These are phyloP conservation scores for Patagioenas fasciata DNA, from an alignment of 2,113 vertebrate species.

Conservation along the genomic window DNA sequence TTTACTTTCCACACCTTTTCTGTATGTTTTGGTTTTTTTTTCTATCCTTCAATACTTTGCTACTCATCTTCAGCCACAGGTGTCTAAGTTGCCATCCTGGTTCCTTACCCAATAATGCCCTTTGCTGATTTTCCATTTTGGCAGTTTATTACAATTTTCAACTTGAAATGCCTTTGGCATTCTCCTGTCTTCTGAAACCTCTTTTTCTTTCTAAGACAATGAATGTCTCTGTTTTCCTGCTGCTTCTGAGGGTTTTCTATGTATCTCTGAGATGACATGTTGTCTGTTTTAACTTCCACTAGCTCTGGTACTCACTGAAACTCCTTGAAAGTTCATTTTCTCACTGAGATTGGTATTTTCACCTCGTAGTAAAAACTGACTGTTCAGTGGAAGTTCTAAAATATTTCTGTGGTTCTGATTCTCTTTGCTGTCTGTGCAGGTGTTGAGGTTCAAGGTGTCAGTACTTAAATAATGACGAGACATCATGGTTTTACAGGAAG, in stretches of 20 bases:
- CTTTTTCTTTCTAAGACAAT: neutral
- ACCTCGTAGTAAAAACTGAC: neutral
- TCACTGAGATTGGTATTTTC: neutral
- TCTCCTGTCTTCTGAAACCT: neutral
- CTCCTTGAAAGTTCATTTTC: neutral
- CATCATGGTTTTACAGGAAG: neutral
- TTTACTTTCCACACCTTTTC: neutral
- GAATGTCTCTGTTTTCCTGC: neutral
- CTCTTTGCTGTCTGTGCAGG: neutral
- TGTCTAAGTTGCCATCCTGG: neutral
- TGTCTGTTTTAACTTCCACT: neutral
- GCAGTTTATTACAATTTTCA: neutral
- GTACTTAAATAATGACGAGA: neutral
- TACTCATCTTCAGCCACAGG: neutral
- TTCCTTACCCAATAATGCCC: neutral
- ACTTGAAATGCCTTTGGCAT: neutral
- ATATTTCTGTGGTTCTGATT: neutral
- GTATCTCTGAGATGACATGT: neutral
- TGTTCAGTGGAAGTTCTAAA: neutral
- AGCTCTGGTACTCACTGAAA: neutral
- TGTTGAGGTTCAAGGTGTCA: neutral
- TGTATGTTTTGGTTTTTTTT: neutral
- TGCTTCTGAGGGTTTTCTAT: neutral
- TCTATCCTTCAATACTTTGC: neutral
- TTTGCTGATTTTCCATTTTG: neutral